Percentiles rank a stretch among this genome's conserved stretches.
phyloP scores from a whole-genome alignment of 2,888 invertebrate species.

The Drosophila cognata region DNA sequence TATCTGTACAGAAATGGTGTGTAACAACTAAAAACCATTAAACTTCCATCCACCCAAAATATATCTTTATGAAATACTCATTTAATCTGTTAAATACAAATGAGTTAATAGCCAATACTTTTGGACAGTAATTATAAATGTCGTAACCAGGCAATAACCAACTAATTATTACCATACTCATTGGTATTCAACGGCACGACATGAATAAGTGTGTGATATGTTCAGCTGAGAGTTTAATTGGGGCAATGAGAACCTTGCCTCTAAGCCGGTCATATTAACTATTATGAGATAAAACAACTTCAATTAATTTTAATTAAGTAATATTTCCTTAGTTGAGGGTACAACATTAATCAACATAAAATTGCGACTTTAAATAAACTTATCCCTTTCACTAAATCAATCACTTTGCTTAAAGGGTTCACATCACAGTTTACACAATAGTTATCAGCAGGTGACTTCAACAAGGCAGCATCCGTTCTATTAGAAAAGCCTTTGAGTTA shows the following conservation, averaged over 20 bases:
- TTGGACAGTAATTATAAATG: neutral
- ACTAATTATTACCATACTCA: neutral
- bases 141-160: neutral
- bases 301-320: neutral
- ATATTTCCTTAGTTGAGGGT: neutral
- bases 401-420: neutral
- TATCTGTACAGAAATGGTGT: conserved; percentile 33
- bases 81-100: neutral
- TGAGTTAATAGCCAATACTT: neutral
- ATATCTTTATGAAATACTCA: neutral
- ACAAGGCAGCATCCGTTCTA: neutral
- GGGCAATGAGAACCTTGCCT: neutral
- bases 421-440: neutral
- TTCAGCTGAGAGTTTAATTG: neutral
- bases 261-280: neutral
- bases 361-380: neutral
- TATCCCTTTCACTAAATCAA: neutral
- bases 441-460: neutral
- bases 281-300: neutral
- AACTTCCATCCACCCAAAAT: neutral
- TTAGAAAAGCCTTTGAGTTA: neutral
- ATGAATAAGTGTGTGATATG: neutral
- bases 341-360: neutral
- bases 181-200: neutral
- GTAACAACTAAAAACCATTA: conserved; percentile 14